A percentile compares a stretch with the other conserved stretches of the same genome.
Conservation (phyloP, 2,113 vertebrate species). For the Gallinago paraguaiae region DNA sequence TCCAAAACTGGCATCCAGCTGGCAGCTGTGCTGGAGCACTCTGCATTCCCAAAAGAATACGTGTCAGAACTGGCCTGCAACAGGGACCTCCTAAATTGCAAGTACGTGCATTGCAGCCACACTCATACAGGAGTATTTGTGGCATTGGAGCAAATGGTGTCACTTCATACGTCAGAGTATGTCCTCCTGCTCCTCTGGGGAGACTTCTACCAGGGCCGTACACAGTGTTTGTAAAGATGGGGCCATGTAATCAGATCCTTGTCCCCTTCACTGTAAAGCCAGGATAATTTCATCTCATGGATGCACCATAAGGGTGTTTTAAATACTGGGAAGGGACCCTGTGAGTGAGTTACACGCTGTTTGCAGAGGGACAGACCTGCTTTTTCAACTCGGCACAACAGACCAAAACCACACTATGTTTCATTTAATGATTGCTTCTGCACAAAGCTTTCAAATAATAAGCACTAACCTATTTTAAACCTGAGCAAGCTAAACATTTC, state of each 20-base stretch:
- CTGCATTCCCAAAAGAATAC: neutral
- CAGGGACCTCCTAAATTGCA: neutral
- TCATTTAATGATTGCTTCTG: constrained; percentile 16
- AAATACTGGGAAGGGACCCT: neutral
- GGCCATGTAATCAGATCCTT: neutral
- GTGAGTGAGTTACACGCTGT: neutral
- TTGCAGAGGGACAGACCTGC: neutral
- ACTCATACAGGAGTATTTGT: neutral
- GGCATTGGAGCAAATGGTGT: neutral
- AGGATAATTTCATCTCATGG: neutral
- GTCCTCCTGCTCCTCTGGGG: neutral
- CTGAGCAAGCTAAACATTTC: constrained; percentile 20
- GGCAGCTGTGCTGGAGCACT: neutral
- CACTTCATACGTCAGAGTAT: neutral
- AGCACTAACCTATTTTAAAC: constrained; percentile 13
- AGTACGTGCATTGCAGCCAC: neutral
- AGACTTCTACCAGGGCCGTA: neutral
- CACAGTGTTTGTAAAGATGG: neutral
- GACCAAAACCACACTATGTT: neutral
- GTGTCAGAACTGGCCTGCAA: neutral
- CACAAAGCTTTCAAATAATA: constrained; percentile 26
- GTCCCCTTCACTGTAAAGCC: neutral
- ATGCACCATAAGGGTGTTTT: neutral
- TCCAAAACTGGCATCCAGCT: neutral
- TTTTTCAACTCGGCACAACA: neutral